phyloP scores from a whole-genome alignment of 2,797 vertebrate genomes.

The Acipenser ruthenus region DNA sequence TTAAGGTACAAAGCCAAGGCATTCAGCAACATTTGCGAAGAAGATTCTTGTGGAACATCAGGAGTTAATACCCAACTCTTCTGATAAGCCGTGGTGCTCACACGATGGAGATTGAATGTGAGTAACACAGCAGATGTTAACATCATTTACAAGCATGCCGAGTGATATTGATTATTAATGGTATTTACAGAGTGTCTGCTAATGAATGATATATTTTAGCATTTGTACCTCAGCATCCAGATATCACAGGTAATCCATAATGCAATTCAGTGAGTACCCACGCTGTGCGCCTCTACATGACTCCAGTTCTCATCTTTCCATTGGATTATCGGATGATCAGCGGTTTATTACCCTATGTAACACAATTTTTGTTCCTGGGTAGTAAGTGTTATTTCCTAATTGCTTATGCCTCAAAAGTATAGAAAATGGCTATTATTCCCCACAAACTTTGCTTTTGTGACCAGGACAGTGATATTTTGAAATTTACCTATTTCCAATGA shows the following conservation, averaged over 20 bases:
- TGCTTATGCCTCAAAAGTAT: no score
- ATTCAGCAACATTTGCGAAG: no score
- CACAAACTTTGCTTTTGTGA: no score
- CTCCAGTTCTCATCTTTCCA: background rate
- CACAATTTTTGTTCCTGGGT: no score
- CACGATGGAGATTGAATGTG: background rate
- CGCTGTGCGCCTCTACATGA: background rate
- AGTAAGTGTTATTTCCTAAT: no score
- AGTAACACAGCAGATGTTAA: background rate
- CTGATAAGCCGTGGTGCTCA: background rate
- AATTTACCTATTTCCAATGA: no score
- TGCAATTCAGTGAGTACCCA: background rate
- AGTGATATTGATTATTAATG: background rate
- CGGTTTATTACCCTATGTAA: no score
- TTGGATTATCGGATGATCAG: no score
- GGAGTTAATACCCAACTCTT: background rate
- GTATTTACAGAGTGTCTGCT: background rate
- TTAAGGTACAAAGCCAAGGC: no score
- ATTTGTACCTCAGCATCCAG: background rate
- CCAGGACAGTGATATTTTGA: no score
- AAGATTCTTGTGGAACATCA: no score
- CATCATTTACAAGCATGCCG: background rate
- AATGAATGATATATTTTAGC: slow-evolving; percentile 1
- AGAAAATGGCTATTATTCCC: no score
- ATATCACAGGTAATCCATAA: background rate